phyloP scores from a whole-genome alignment of 30 jellyfish, hydroid and myxozoan species.

The Hydractinia echinata region DNA sequence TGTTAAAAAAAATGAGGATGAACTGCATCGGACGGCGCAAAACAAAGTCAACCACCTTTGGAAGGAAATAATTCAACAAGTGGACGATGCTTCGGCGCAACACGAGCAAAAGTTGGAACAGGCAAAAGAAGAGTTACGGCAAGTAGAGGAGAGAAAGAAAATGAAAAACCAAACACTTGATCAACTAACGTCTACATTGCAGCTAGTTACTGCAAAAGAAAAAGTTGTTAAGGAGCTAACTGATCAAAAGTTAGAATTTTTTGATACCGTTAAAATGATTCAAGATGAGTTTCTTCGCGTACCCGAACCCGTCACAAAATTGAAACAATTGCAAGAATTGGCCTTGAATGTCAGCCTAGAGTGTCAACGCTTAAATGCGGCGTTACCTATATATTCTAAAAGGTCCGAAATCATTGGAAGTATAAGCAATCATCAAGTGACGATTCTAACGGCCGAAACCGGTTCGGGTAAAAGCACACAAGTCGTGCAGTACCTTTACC shows the following conservation, averaged over 20 bases:
- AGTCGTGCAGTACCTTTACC: slow-evolving; percentile 52
- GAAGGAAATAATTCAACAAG: neutral
- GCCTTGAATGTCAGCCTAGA: slow-evolving; percentile 13
- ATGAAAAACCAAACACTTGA: slow-evolving; percentile 7
- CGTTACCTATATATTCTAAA: slow-evolving; percentile 57
- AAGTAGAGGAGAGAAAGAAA: neutral
- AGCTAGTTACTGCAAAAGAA: neutral
- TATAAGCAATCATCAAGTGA: slow-evolving; percentile 38
- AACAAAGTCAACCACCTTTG: neutral
- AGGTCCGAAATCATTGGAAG: slow-evolving; percentile 32
- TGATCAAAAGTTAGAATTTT: slow-evolving; percentile 1
- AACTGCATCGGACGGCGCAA: too few relatives aligned
- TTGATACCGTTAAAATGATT: neutral
- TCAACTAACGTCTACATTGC: neutral
- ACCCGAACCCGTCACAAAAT: neutral
- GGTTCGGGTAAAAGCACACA: slow-evolving; percentile 92
- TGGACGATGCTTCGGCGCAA: neutral
- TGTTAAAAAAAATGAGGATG: too few relatives aligned
- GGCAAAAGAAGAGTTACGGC: neutral
- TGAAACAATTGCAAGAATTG: neutral
- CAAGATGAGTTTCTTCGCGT: too few relatives aligned
- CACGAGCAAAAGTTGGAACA: neutral
- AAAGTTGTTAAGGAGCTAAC: neutral
- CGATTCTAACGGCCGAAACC: slow-evolving; percentile 69
- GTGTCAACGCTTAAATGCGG: slow-evolving; percentile 20